A percentile compares a stretch with the other conserved stretches of the same genome.
These are phyloP conservation scores for Calliphora vicina DNA, from an alignment of 1,140 invertebrate genomes.

Conservation along the genomic window DNA sequence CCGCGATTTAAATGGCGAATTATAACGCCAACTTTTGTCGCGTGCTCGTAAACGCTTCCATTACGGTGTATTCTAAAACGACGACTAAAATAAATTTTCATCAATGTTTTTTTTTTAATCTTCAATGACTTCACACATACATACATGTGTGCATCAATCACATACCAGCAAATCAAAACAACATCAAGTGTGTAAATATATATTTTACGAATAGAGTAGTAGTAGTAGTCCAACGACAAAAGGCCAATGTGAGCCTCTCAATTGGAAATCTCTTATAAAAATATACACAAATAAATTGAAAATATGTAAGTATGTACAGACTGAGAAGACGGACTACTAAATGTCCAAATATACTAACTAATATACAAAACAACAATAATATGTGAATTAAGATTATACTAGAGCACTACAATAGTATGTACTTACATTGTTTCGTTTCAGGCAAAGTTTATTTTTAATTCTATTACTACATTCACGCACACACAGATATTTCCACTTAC, in stretches of 20 bases:
- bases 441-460: not conserved
- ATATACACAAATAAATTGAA: not conserved
- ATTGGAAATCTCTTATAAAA: not conserved
- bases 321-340: not conserved
- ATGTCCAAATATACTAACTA: not conserved
- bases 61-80: slow-evolving; percentile 1
- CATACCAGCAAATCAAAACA: too few relatives aligned
- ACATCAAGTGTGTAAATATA: too few relatives aligned
- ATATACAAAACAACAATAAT: not conserved
- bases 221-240: too few relatives aligned
- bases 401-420: not conserved
- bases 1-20: slow-evolving; percentile 31
- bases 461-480: too few relatives aligned
- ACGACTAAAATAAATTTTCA: slow-evolving; percentile 27
- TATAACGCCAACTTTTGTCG: slow-evolving; percentile 30
- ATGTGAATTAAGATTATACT: not conserved
- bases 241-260: not conserved
- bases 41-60: slow-evolving; percentile 26
- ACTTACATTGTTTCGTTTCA: not conserved
- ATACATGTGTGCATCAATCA: too few relatives aligned
- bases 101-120: not conserved
- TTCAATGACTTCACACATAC: not conserved
- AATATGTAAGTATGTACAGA: not conserved
- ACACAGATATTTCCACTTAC: too few relatives aligned
- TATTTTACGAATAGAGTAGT: too few relatives aligned